Evolutionary conservation across 2,888 invertebrate species (phyloP).

Genomic region (Ecliptopera silaceata): DNA sequence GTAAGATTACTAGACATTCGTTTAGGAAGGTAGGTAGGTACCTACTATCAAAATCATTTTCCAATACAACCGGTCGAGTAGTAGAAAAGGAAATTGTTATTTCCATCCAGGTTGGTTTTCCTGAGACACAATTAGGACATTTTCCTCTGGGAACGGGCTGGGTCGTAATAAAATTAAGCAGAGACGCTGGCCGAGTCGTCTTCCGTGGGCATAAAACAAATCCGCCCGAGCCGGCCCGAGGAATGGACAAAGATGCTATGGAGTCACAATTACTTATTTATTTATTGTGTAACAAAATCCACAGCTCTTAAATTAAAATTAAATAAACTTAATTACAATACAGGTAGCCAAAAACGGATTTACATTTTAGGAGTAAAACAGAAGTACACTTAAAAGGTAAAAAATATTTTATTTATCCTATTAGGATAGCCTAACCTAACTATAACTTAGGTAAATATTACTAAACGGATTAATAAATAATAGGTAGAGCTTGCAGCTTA

Average conservation of each 20-base stretch:
- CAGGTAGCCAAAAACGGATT: no score
- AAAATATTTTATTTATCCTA: no score
- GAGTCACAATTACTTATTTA: no score
- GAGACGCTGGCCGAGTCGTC: conserved; percentile 72
- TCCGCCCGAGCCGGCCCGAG: conserved; percentile 64
- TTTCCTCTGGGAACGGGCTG: conserved; percentile 64
- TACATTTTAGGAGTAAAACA: no score
- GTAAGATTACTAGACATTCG: neutral
- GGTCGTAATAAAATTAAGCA: conserved; percentile 82
- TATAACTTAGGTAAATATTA: no score
- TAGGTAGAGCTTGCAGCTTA: no score
- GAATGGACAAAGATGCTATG: conserved; percentile 42
- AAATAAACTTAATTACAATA: no score
- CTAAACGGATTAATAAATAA: no score
- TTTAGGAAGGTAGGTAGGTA: neutral
- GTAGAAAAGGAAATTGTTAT: conserved; percentile 63
- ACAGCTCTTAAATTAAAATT: no score
- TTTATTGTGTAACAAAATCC: no score
- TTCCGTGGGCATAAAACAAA: conserved; percentile 79
- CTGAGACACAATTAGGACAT: conserved; percentile 78
- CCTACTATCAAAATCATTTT: conserved; percentile 16
- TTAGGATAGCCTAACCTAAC: no score
- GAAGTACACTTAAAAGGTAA: no score
- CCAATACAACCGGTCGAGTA: conserved; percentile 28
- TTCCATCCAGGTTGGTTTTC: conserved; percentile 67